These are phyloP conservation scores for Trypoxylon attenuatum DNA, from an alignment of 2,888 invertebrate genomes.

Conservation along the genomic window DNA sequence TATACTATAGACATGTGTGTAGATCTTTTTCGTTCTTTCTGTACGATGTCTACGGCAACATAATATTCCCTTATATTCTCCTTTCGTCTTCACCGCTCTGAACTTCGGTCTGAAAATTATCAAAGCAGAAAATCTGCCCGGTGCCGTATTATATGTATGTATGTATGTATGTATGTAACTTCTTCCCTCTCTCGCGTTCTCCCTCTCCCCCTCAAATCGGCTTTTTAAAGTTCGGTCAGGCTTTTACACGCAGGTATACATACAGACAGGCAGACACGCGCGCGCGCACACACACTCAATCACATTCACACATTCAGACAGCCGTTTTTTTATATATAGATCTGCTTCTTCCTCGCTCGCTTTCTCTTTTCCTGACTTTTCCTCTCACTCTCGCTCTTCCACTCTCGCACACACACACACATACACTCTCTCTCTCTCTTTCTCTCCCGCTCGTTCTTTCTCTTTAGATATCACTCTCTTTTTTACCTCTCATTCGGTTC, in stretches of 20 bases:
- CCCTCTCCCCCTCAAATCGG: not conserved
- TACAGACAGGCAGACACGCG: not conserved
- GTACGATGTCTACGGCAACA: not conserved
- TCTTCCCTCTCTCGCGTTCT: not conserved
- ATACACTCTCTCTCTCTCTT: slow-evolving; percentile 7
- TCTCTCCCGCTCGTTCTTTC: not conserved
- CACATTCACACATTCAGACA: not conserved
- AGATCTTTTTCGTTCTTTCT: not conserved
- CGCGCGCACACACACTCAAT: not conserved
- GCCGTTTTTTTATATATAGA: not conserved
- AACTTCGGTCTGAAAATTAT: slow-evolving; percentile 16
- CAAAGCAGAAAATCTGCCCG: slow-evolving; percentile 28
- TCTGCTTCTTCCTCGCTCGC: slow-evolving; percentile 5
- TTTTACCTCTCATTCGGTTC: slow-evolving; percentile 1
- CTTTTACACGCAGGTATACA: not conserved
- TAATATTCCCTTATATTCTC: slow-evolving; percentile 6
- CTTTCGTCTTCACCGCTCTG: not conserved
- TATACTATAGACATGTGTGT: not conserved
- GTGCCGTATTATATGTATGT: slow-evolving; percentile 6
- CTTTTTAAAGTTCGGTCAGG: not conserved
- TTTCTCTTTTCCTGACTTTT: slow-evolving; percentile 4
- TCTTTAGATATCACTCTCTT: slow-evolving; percentile 1
- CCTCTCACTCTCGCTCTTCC: slow-evolving; percentile 1
- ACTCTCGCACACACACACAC: slow-evolving; percentile 4
- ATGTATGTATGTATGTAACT: not conserved